Conservation (phyloP, 2,888 invertebrate species). For the Bugula neritina region DNA sequence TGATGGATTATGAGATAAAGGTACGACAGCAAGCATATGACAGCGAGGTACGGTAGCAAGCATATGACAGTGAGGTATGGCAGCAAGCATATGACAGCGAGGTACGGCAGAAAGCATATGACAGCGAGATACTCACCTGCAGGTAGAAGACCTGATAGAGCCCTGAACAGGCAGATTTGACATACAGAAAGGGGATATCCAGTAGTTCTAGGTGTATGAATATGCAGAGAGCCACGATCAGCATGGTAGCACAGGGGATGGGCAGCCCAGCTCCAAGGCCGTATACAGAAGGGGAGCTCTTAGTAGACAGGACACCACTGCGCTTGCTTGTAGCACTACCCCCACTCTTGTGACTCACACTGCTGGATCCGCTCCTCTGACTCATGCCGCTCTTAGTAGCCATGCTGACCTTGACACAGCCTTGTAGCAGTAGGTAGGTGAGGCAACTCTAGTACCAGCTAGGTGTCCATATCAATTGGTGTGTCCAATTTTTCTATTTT, state of each 20-base stretch:
- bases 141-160: constrained; percentile 24
- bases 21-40: no score
- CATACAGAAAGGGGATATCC: background rate
- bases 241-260: background rate
- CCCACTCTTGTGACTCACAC: background rate
- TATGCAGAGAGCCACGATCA: background rate
- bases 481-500: no score
- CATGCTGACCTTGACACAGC: no score
- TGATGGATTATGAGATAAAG: no score
- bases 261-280: background rate
- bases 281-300: background rate
- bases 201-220: background rate
- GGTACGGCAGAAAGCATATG: no score
- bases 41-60: no score
- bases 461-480: no score
- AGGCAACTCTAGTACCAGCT: no score
- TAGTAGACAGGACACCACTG: background rate
- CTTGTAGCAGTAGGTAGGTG: no score
- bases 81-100: no score
- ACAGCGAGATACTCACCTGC: background rate
- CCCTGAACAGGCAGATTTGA: background rate
- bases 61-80: no score
- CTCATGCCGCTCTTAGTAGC: no score
- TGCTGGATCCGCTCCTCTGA: background rate
- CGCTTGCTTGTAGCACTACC: background rate